Base-by-base conservation (phyloP, 2,113 vertebrate species). In the Piaya cayana region DNA sequence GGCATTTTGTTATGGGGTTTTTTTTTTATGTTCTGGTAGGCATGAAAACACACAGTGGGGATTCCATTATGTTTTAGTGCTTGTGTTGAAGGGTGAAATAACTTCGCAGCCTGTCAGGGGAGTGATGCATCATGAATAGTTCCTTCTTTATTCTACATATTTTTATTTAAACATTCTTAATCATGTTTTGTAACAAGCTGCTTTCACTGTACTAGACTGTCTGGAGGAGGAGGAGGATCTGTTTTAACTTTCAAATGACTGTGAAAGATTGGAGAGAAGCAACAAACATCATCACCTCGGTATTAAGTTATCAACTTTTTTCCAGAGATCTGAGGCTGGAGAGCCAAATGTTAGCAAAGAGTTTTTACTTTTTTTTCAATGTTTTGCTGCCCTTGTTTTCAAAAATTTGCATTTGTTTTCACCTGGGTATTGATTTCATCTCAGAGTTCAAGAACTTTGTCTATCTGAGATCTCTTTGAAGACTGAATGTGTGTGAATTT, bases 201-300 rank as follows among this genome's bases (percentile, higher is more conserved):
- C 74, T 96, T 92, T 95, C 93, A 58, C 83, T 90, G 69, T 76
- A 64, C 62, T 68, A 29, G 86, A 50, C 82, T 86, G 92, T 81
- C 92, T 63, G 47, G 83, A 86, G 85, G 79, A 97, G 85, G 79
- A 97, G 85, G 80, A 96, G 58, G 80, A 76, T 79, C 86, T 94
- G 64, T 64, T 95, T 96, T 93, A 94, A 82, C 75, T 90, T 96
- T 74, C 80, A 92, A 92, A 95, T 69, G 65, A 88, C 92, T 93
- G 3, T 94, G 79, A 96, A 93, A 74, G 68, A 86, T 78, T 92
- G 92, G 71, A 86, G 60, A 90, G 80, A 68, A 86, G 56, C 39
- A 81, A 64, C 82, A 94, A 94, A 94, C 79, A 90, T 81, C 47
- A 90, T 64, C 32, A 90, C 42, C 72, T 71, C 90, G 78, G 10